phyloP scores from a whole-genome alignment of 2,797 vertebrate genomes.

The Cuniculus paca region DNA sequence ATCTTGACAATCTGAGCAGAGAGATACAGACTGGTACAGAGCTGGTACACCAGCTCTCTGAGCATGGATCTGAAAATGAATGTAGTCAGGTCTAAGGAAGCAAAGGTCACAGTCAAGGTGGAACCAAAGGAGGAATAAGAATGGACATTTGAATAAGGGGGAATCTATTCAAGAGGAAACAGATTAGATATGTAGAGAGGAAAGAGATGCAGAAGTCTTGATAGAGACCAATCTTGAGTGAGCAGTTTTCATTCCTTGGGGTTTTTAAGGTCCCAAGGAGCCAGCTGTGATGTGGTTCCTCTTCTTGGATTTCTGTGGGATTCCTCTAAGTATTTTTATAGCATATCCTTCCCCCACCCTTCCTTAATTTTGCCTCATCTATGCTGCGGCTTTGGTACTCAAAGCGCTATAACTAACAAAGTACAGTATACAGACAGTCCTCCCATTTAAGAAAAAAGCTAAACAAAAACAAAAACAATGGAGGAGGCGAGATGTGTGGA shows the following conservation, averaged over 20 bases:
- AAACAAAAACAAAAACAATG: not conserved
- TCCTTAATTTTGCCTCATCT: not conserved
- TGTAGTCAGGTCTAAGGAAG: not conserved
- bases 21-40: not conserved
- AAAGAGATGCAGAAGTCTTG: not conserved
- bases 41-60: not conserved
- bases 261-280: not conserved
- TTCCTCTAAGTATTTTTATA: constrained; percentile 55
- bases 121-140: not conserved
- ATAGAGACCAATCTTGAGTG: not conserved
- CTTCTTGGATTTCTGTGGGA: constrained; percentile 22
- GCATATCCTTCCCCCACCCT: not conserved
- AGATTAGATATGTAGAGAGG: not conserved
- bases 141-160: not conserved
- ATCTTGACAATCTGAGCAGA: not conserved
- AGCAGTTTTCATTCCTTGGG: not conserved
- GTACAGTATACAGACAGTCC: not conserved
- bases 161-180: not conserved
- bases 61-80: not conserved
- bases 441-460: not conserved
- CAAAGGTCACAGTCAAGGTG: not conserved
- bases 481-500: constrained; percentile 11
- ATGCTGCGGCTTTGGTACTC: not conserved
- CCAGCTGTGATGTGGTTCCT: not conserved
- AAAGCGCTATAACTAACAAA: not conserved